These are phyloP conservation scores for Rhyzopertha dominica DNA, from an alignment of 1,140 invertebrate genomes.

Conservation along the genomic window DNA sequence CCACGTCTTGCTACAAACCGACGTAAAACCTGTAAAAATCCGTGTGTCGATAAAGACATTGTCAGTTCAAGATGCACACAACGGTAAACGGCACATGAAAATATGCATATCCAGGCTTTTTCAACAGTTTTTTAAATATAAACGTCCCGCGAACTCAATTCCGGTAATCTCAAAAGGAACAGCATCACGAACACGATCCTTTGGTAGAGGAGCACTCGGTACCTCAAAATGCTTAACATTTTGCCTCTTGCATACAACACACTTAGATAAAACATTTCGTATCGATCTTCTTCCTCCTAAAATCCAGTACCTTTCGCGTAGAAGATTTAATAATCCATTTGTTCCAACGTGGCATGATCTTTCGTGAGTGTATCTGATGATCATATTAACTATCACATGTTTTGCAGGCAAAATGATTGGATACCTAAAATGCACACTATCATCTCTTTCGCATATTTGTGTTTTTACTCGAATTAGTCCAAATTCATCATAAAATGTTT, in stretches of 20 bases:
- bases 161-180: conserved; percentile 30
- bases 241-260: conserved; percentile 10
- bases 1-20: conserved; percentile 11
- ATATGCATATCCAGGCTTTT: conserved; percentile 31
- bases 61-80: conserved; percentile 35
- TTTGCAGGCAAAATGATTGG: conserved; percentile 33
- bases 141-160: conserved; percentile 32
- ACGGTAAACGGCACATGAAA: conserved; percentile 31
- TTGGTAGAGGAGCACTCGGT: background rate
- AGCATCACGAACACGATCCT: conserved; percentile 4
- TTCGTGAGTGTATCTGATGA: conserved; percentile 27
- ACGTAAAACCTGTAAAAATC: conserved; percentile 28
- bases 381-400: conserved; percentile 20
- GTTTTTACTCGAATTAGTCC: conserved; percentile 31
- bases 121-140: conserved; percentile 22
- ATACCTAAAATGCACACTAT: conserved; percentile 22
- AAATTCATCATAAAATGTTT: conserved; percentile 24
- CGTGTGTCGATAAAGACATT: conserved; percentile 26
- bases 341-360: conserved; percentile 25
- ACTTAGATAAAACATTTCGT: conserved; percentile 10
- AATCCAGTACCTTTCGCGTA: conserved; percentile 30
- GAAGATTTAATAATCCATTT: conserved; percentile 21
- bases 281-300: conserved; percentile 12
- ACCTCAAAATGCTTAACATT: background rate
- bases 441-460: conserved; percentile 24